Evolutionary conservation across 2,113 vertebrate genomes (phyloP).

Genomic region (Chaetodon trifascialis): DNA sequence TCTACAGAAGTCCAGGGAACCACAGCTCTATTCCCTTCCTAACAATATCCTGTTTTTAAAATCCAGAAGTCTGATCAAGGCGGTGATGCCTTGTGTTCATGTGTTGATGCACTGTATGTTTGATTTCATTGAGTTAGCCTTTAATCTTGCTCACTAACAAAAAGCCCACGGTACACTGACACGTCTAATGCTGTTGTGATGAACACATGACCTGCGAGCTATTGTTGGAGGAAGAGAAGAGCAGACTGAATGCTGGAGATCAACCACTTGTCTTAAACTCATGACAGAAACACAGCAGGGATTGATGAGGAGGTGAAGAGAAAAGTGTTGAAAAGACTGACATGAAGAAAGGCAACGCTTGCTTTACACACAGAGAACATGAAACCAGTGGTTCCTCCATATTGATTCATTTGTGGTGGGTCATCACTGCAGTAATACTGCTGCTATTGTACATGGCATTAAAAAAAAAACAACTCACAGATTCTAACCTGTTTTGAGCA

Average conservation of each 20-base stretch:
- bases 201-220: conserved; percentile 48
- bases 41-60: conserved; percentile 8
- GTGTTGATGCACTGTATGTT: conserved; percentile 18
- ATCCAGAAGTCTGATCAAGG: conserved; percentile 19
- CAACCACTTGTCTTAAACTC: conserved; percentile 50
- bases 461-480: neutral
- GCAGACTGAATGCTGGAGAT: conserved; percentile 41
- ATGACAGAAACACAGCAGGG: conserved; percentile 31
- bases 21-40: neutral
- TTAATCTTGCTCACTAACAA: conserved; percentile 48
- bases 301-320: conserved; percentile 45
- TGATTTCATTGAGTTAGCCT: conserved; percentile 43
- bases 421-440: conserved; percentile 9
- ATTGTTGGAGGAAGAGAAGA: conserved; percentile 39
- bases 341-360: conserved; percentile 17
- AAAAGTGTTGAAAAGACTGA: conserved; percentile 27
- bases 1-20: neutral
- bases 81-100: conserved; percentile 18
- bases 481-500: neutral
- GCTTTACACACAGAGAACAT: conserved; percentile 23
- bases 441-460: neutral
- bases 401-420: conserved; percentile 23
- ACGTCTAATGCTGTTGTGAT: conserved; percentile 19
- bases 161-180: conserved; percentile 23
- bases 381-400: neutral